Conservation (phyloP, 1,140 invertebrate species). For the Ephestia elutella region DNA sequence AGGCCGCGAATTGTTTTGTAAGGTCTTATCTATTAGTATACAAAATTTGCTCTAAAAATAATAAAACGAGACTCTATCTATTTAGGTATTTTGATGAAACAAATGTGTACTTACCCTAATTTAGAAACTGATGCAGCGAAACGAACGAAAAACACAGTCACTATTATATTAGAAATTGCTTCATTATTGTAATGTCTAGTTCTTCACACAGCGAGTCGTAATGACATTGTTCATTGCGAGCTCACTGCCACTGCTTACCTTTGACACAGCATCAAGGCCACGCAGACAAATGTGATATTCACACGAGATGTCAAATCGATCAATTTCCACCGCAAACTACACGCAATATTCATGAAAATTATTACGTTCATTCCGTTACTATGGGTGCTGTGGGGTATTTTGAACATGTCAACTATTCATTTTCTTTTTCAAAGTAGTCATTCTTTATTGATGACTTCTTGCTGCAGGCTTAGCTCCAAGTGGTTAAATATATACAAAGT, state of each 20-base stretch:
- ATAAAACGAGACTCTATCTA: background rate
- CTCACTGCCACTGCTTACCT: background rate
- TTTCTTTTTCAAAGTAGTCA: too few species aligned
- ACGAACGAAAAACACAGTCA: background rate
- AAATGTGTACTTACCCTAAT: background rate
- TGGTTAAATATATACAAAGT: background rate
- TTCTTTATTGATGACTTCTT: too few species aligned
- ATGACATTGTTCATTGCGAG: background rate
- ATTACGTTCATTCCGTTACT: background rate
- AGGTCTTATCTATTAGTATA: background rate
- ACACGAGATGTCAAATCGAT: constrained; percentile 1
- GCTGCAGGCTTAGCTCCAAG: background rate
- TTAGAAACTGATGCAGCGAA: background rate
- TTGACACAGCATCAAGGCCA: background rate
- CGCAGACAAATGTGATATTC: background rate
- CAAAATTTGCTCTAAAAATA: background rate
- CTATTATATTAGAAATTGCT: background rate
- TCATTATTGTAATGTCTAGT: background rate
- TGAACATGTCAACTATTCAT: too few species aligned
- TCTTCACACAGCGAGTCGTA: background rate
- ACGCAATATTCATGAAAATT: background rate
- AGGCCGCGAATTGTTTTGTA: background rate
- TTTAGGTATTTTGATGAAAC: too few species aligned
- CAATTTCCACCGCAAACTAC: constrained; percentile 1
- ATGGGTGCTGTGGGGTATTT: background rate